Evolutionary conservation across 2,888 invertebrate genomes (phyloP).

Genomic region (Xylota sylvarum): DNA sequence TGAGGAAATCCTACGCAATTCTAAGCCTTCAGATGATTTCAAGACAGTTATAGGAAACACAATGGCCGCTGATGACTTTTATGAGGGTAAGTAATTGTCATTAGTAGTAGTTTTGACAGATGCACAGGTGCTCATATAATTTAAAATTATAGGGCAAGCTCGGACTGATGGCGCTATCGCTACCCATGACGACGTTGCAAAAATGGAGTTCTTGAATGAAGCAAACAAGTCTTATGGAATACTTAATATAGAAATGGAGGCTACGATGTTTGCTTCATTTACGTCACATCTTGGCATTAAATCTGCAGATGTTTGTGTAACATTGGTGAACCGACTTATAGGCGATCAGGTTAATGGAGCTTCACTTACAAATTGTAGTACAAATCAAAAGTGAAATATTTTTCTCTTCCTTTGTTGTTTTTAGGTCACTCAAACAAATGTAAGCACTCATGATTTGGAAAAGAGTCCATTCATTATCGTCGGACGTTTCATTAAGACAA

Average conservation of each 20-base stretch:
- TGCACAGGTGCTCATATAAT: background rate
- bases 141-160: constrained; percentile 88
- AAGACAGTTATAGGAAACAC: constrained; percentile 88
- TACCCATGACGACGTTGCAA: constrained; percentile 88
- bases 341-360: constrained; percentile 89
- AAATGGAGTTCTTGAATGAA: constrained; percentile 87
- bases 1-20: constrained; percentile 79
- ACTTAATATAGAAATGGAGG: constrained; percentile 93
- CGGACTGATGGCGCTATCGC: constrained; percentile 92
- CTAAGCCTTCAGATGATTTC: constrained; percentile 84
- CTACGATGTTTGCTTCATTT: constrained; percentile 89
- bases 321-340: constrained; percentile 88
- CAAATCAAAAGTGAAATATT: too few relatives aligned
- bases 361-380: background rate
- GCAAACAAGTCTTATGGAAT: constrained; percentile 86
- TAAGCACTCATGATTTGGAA: constrained; percentile 88
- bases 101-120: too few relatives aligned
- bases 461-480: constrained; percentile 88
- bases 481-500: constrained; percentile 87
- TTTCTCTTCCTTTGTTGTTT: constrained; percentile 20
- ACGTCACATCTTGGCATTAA: constrained; percentile 88
- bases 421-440: constrained; percentile 85
- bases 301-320: constrained; percentile 90
- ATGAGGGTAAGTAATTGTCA: constrained; percentile 87
- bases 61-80: constrained; percentile 92